Conservation (phyloP, 1,140 invertebrate species). For the Drosophila virilis region DNA sequence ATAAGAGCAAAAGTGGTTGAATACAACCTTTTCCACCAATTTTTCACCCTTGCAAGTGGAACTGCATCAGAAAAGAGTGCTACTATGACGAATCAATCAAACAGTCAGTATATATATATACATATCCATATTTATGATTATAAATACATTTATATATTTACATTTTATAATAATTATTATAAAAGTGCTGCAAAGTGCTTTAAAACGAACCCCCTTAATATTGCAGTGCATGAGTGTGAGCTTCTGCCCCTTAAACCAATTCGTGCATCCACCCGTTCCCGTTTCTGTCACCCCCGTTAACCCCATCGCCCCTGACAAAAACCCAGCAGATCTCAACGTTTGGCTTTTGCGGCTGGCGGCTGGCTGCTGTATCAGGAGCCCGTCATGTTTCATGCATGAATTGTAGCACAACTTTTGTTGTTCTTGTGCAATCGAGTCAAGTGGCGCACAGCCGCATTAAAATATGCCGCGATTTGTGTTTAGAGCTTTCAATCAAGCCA, state of each 20-base stretch:
- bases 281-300: no score
- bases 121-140: no score
- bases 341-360: slow-evolving; percentile 7
- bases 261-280: not conserved
- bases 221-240: slow-evolving; percentile 8
- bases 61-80: no score
- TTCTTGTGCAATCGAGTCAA: slow-evolving; percentile 74
- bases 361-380: slow-evolving; percentile 15
- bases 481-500: slow-evolving; percentile 54
- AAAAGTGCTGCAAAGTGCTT: no score
- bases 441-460: slow-evolving; percentile 54
- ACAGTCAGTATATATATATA: no score
- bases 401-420: slow-evolving; percentile 75
- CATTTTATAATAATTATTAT: no score
- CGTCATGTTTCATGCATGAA: slow-evolving; percentile 76
- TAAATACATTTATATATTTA: no score
- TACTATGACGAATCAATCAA: no score
- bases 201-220: not conserved
- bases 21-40: no score
- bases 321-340: slow-evolving; percentile 3
- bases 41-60: no score
- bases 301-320: no score
- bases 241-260: not conserved
- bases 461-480: slow-evolving; percentile 63
- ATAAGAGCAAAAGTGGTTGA: no score